A percentile compares a stretch with the other conserved stretches of the same genome.
Evolutionary conservation across 2,113 vertebrate genomes (phyloP).

Genomic region (Saguinus midas): DNA sequence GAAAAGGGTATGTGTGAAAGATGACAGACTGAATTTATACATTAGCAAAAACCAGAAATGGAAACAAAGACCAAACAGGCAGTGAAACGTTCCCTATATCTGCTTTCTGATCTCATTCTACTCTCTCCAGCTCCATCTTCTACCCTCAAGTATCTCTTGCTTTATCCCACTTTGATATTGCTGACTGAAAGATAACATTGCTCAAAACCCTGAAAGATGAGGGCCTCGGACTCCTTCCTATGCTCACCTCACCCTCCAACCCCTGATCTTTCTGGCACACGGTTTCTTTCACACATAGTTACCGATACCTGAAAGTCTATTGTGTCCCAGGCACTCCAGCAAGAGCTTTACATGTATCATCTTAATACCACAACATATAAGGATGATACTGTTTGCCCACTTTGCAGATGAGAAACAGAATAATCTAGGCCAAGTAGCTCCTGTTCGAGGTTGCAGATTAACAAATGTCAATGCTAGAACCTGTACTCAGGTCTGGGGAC

Average conservation of each 20-base stretch:
- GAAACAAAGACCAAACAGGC: not conserved
- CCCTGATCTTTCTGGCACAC: not conserved
- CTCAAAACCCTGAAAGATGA: not conserved
- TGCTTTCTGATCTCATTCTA: not conserved
- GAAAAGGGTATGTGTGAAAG: not conserved
- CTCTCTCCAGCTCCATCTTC: not conserved
- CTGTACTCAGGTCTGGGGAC: not conserved
- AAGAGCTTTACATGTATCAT: not conserved
- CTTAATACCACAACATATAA: not conserved
- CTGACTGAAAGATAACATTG: not conserved
- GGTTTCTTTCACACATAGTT: not conserved
- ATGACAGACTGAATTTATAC: not conserved
- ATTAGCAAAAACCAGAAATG: not conserved
- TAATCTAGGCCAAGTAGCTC: not conserved
- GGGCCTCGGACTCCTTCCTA: not conserved
- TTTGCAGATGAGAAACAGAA: constrained; percentile 20
- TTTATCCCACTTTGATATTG: not conserved
- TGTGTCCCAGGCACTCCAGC: not conserved
- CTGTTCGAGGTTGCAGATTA: not conserved
- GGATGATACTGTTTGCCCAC: not conserved
- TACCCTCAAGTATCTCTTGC: not conserved
- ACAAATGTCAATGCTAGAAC: not conserved
- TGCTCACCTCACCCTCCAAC: not conserved
- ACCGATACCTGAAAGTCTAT: not conserved
- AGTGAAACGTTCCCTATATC: not conserved